Evolutionary conservation across 1,140 invertebrate species (phyloP), one percentile per base, ranked within the genome.

Genomic region (Penaeus chinensis): DNA sequence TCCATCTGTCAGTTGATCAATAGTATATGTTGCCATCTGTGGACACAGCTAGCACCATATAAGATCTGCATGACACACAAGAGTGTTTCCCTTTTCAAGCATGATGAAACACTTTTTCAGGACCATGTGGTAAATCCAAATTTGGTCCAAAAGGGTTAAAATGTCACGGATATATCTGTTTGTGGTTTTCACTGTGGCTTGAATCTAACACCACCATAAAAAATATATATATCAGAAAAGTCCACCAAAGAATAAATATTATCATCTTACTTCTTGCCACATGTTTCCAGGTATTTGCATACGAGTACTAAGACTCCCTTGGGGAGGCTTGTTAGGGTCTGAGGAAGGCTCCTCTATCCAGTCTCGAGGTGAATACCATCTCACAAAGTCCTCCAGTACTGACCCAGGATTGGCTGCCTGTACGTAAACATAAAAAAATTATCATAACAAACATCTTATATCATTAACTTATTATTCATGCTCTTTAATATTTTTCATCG

Each of bases 311-410:
- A 99, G 92, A 82, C 95, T 93, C 32, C 88, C 97, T 96, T 93
- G 90, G 63, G 90, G 90, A 84, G 91, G 89, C 77, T 91, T 91
- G 77, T 86, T 90, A 80, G 69, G 63, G 37, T 87, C 87, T 83
- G 65, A 69, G 20, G 90, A 91, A 37, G 91, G 90, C 65, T 91
- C 91, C 69, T 91, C 92, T 82, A 97, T 95, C 96, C 97, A 99
- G 92, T 99, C 98, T 66, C 97, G 93, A 0, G 99, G 99, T 0
- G 98, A 99, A 92, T 99, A 99, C 98, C 98, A 99, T 83, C 97
- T 94, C 84, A 99, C 98, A 92, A 99, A 99, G 92, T 99, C 99
- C 92, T 97, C 98, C 24, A 99, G 92, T n/a, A 95, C 93, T 32
- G 95, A 95, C 1, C 95, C 96, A 2, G 98, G 98, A 94, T 99